phyloP scores from a whole-genome alignment of 1,140 invertebrate genomes.

The Araneus ventricosus region DNA sequence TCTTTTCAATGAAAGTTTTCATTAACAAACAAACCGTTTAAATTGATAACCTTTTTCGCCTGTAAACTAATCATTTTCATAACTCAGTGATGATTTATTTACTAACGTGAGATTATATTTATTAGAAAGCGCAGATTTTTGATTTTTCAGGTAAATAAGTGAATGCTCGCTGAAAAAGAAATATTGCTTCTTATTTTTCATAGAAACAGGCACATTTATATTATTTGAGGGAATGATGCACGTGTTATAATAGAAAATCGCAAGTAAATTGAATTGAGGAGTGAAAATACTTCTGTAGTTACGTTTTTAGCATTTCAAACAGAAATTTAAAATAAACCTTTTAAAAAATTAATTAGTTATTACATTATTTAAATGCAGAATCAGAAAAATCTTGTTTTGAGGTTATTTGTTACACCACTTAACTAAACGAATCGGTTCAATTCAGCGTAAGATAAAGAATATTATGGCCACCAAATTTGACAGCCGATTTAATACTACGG shows the following conservation, averaged over 20 bases:
- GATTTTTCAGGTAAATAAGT: background rate
- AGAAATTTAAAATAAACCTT: too few relatives aligned
- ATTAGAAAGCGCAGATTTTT: conserved; percentile 14
- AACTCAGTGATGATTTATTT: background rate
- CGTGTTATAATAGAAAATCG: too few relatives aligned
- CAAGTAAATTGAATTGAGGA: too few relatives aligned
- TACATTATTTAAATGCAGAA: too few relatives aligned
- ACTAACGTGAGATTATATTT: background rate
- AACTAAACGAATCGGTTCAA: background rate
- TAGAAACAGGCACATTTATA: too few relatives aligned
- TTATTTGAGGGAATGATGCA: too few relatives aligned
- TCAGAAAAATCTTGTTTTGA: background rate
- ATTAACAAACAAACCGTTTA: conserved; percentile 20
- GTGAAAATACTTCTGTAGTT: too few relatives aligned
- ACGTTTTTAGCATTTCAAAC: too few relatives aligned
- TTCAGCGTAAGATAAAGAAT: background rate
- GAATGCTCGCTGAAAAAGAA: too few relatives aligned
- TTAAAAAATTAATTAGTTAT: too few relatives aligned
- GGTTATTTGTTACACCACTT: background rate
- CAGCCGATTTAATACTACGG: conserved; percentile 30
- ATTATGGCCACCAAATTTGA: background rate
- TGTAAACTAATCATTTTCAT: conserved; percentile 31
- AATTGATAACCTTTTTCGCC: conserved; percentile 29
- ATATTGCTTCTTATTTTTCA: too few relatives aligned
- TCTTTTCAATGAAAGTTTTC: conserved; percentile 18